phyloP scores from a whole-genome alignment of 1,140 invertebrate genomes.

The Cotesia chilonis region DNA sequence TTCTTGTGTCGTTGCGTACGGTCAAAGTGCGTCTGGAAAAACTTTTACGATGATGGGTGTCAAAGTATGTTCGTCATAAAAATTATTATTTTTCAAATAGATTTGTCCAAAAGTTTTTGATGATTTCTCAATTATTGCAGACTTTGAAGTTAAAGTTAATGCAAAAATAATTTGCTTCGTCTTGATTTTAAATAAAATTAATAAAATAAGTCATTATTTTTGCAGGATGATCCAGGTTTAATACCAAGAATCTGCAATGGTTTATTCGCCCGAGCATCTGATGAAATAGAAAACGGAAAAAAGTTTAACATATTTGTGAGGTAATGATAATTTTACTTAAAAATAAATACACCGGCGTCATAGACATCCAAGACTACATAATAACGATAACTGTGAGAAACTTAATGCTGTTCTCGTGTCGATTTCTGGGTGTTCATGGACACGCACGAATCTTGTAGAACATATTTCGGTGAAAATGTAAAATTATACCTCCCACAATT shows the following conservation, averaged over 20 bases:
- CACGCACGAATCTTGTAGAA: slow-evolving; percentile 23
- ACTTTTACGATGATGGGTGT: slow-evolving; percentile 81
- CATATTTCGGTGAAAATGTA: neutral
- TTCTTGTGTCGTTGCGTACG: slow-evolving; percentile 77
- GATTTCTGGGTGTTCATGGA: slow-evolving; percentile 28
- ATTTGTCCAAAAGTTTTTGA: no score
- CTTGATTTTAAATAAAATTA: neutral
- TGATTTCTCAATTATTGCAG: no score
- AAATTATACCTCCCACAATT: slow-evolving; percentile 17
- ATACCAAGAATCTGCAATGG: slow-evolving; percentile 66
- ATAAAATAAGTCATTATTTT: slow-evolving; percentile 20
- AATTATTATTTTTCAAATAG: neutral
- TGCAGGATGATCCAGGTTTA: slow-evolving; percentile 65
- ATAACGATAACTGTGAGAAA: slow-evolving; percentile 54
- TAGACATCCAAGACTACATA: neutral
- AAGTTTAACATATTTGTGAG: slow-evolving; percentile 48
- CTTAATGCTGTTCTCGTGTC: slow-evolving; percentile 23
- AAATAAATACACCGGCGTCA: neutral
- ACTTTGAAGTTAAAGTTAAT: no score
- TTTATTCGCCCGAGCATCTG: slow-evolving; percentile 53
- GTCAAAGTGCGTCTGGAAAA: slow-evolving; percentile 83
- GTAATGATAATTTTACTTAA: slow-evolving; percentile 40
- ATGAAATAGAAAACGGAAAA: slow-evolving; percentile 48
- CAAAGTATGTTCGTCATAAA: slow-evolving; percentile 50
- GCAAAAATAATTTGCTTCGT: neutral